These are phyloP conservation scores for Mercenaria mercenaria DNA, from an alignment of 1,140 invertebrate genomes.

Conservation along the genomic window DNA sequence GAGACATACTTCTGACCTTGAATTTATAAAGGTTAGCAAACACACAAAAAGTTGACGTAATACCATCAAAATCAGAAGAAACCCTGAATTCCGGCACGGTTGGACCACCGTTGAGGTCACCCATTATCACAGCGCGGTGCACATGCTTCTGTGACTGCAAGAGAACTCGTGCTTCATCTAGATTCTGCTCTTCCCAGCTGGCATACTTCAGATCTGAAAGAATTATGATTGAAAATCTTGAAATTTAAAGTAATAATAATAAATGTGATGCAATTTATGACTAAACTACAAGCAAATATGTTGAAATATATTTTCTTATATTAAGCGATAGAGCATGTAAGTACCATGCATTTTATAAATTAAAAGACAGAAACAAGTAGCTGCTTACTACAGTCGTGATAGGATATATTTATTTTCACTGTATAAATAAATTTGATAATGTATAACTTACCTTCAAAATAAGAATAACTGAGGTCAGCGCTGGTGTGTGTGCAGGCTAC, in stretches of 20 bases:
- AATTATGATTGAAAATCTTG: no score
- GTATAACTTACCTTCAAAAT: conserved; percentile 67
- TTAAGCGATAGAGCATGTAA: no score
- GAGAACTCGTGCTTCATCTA: conserved; percentile 27
- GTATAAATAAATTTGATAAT: no score
- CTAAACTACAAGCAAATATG: neutral
- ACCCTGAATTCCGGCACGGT: neutral
- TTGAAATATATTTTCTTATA: no score
- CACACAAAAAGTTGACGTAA: no score
- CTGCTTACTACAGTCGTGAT: no score
- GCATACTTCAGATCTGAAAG: conserved; percentile 21
- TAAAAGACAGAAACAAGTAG: no score
- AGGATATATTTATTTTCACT: no score
- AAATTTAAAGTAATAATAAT: neutral
- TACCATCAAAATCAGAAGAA: conserved; percentile 41
- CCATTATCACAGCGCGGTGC: conserved; percentile 41
- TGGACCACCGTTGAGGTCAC: conserved; percentile 59
- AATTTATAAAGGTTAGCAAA: no score
- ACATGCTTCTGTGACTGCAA: neutral
- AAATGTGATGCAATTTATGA: neutral
- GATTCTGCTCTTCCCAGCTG: conserved; percentile 61
- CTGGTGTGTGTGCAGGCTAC: conserved; percentile 62
- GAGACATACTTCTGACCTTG: no score
- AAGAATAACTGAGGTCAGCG: conserved; percentile 45
- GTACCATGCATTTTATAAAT: no score